These are phyloP conservation scores for Hirtodrosophila cameraria DNA, from an alignment of 2,888 invertebrate species.

Conservation along the genomic window DNA sequence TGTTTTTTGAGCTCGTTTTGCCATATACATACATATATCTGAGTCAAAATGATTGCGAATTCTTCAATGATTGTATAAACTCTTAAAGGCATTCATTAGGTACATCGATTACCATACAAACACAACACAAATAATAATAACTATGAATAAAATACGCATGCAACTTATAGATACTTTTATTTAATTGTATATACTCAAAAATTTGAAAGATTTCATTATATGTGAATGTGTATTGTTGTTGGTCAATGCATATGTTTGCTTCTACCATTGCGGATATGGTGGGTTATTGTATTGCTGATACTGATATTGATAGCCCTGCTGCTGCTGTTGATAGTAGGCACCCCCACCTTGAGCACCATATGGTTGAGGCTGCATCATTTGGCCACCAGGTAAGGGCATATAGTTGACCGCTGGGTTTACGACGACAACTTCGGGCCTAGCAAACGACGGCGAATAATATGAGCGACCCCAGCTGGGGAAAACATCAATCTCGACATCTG, in stretches of 20 bases:
- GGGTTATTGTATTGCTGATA: conserved; percentile 52
- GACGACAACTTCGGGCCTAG: conserved; percentile 68
- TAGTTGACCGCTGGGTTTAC: conserved; percentile 59
- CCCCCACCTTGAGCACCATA: conserved; percentile 49
- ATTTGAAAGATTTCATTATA: conserved; percentile 7
- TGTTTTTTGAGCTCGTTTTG: no score
- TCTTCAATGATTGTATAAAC: no score
- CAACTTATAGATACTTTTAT: conserved; percentile 36
- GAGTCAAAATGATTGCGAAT: no score
- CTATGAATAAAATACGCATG: not conserved
- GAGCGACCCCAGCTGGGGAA: conserved; percentile 66
- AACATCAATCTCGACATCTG: conserved; percentile 78
- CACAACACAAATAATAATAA: not conserved
- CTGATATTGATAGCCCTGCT: conserved; percentile 63
- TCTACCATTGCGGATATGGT: conserved; percentile 56
- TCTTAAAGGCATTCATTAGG: no score
- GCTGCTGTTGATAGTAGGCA: conserved; percentile 69
- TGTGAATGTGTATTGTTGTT: not conserved
- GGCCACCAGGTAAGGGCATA: conserved; percentile 40
- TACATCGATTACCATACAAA: not conserved
- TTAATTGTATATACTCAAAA: conserved; percentile 4
- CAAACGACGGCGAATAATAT: conserved; percentile 68
- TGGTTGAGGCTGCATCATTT: conserved; percentile 57
- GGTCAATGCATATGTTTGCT: not conserved
- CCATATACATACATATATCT: no score